Evolutionary conservation across 2,888 invertebrate species (phyloP).

Genomic region (Laspeyria flexula): DNA sequence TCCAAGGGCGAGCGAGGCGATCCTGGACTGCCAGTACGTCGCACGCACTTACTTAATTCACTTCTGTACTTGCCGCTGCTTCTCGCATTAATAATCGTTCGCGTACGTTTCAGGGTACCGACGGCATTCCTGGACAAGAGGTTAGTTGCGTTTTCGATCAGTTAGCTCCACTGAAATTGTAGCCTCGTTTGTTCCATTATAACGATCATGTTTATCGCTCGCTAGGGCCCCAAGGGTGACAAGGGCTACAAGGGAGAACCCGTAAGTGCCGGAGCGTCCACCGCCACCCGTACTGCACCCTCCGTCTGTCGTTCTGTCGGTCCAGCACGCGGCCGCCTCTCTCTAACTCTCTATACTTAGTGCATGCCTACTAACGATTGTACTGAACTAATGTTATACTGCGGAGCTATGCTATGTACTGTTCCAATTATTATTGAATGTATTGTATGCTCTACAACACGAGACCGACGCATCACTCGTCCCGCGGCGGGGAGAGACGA

Average conservation of each 20-base stretch:
- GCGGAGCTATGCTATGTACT: conserved; percentile 18
- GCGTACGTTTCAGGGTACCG: conserved; percentile 91
- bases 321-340: conserved; percentile 31
- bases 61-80: neutral
- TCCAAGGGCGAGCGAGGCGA: conserved; percentile 97
- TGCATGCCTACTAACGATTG: conserved; percentile 39
- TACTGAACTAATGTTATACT: neutral
- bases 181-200: conserved; percentile 7
- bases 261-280: conserved; percentile 85
- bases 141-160: conserved; percentile 75
- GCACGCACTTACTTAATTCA: conserved; percentile 4
- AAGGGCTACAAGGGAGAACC: conserved; percentile 94
- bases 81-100: conserved; percentile 21
- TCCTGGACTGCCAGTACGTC: conserved; percentile 96
- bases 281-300: conserved; percentile 8
- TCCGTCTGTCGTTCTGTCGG: conserved; percentile 1
- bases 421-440: neutral
- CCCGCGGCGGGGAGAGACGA: too few species aligned
- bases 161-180: conserved; percentile 2
- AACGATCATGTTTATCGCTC: conserved; percentile 55
- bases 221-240: conserved; percentile 95
- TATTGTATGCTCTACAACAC: neutral
- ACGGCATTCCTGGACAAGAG: conserved; percentile 97
- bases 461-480: too few species aligned
- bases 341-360: conserved; percentile 35